These are phyloP conservation scores for Penaeus monodon DNA, from an alignment of 2,888 invertebrate genomes.

Conservation along the genomic window DNA sequence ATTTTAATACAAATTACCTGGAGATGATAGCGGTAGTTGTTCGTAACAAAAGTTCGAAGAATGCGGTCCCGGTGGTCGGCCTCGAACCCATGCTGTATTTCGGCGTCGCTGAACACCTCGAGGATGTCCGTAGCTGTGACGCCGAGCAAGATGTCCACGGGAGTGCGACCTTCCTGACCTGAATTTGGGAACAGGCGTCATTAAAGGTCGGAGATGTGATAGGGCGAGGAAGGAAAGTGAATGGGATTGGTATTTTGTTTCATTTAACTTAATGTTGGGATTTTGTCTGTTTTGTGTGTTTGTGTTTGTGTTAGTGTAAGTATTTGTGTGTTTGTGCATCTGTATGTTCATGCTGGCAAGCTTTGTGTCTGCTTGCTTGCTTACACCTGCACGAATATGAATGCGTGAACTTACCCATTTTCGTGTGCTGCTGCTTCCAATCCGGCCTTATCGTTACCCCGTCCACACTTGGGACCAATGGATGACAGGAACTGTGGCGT, in stretches of 20 bases:
- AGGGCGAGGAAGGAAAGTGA: neutral
- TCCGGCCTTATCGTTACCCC: slow-evolving; percentile 88
- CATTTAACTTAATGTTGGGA: too few relatives aligned
- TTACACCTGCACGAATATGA: neutral
- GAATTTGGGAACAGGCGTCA: neutral
- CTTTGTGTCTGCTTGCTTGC: neutral
- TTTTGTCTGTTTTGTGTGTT: neutral
- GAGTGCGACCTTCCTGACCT: slow-evolving; percentile 61
- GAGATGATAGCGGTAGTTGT: slow-evolving; percentile 93
- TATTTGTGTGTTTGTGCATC: neutral
- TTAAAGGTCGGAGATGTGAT: neutral
- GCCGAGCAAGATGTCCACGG: slow-evolving; percentile 62
- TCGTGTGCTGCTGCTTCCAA: slow-evolving; percentile 67
- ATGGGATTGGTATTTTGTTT: neutral
- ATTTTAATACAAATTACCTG: slow-evolving; percentile 76
- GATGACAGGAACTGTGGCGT: slow-evolving; percentile 66
- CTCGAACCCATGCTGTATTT: slow-evolving; percentile 61
- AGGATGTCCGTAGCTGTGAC: slow-evolving; percentile 58
- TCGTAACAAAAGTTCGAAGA: slow-evolving; percentile 90
- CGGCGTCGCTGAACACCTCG: slow-evolving; percentile 48
- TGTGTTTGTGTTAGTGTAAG: neutral
- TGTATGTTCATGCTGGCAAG: neutral
- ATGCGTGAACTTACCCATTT: slow-evolving; percentile 53
- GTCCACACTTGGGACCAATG: slow-evolving; percentile 94
- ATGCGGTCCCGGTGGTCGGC: slow-evolving; percentile 89